Conservation (phyloP, 2,888 invertebrate species). For the Noctua pronuba region DNA sequence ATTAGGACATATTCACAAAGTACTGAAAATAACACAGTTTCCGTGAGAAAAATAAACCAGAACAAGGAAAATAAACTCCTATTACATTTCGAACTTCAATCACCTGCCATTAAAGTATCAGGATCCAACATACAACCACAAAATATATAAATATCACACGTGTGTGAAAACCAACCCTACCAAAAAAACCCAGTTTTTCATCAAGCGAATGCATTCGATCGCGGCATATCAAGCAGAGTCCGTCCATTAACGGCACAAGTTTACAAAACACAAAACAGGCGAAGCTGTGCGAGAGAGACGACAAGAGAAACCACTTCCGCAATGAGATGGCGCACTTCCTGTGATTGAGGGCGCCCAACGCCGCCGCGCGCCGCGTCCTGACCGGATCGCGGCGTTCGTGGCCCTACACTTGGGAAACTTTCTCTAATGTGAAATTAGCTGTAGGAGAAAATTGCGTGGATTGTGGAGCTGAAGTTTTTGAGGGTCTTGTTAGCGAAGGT, state of each 20-base stretch:
- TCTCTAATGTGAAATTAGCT: constrained; percentile 70
- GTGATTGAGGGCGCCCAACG: constrained; percentile 87
- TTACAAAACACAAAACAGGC: constrained; percentile 79
- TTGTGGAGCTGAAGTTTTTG: constrained; percentile 40
- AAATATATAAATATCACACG: constrained; percentile 19
- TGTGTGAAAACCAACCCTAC: constrained; percentile 26
- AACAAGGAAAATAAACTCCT: neutral
- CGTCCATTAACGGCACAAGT: constrained; percentile 84
- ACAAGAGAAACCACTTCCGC: constrained; percentile 90
- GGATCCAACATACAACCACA: neutral
- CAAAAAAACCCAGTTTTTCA: constrained; percentile 72
- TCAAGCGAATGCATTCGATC: constrained; percentile 83
- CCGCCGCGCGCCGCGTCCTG: constrained; percentile 61
- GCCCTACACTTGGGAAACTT: constrained; percentile 65
- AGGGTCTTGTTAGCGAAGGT: constrained; percentile 43
- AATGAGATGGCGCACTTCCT: constrained; percentile 91
- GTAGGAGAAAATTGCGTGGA: constrained; percentile 64
- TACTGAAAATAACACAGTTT: neutral
- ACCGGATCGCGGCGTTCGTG: constrained; percentile 64
- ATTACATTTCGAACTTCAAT: neutral
- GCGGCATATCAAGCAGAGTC: constrained; percentile 79
- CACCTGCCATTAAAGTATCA: neutral
- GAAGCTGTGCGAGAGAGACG: constrained; percentile 80
- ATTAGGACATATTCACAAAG: neutral
- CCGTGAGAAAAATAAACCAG: neutral